These are phyloP conservation scores for Anastrepha ludens DNA, from an alignment of 1,140 invertebrate species.

Conservation along the genomic window DNA sequence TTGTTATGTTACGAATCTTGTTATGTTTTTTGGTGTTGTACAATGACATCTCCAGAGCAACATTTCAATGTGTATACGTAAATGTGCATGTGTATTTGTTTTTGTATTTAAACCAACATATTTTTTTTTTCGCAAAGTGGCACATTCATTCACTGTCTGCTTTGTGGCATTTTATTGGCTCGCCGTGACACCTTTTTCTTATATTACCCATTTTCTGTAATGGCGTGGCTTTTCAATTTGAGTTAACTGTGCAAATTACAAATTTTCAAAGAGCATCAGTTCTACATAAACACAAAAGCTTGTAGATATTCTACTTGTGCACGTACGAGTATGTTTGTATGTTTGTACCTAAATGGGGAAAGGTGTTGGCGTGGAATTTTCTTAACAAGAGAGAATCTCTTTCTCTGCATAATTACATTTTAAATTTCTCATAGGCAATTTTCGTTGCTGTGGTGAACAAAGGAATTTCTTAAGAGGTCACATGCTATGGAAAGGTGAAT, in stretches of 20 bases:
- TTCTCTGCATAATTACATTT: not conserved
- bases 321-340: not conserved
- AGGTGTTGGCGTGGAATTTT: slow-evolving; percentile 26
- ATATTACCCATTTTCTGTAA: slow-evolving; percentile 1
- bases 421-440: not conserved
- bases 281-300: not conserved
- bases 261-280: slow-evolving; percentile 1
- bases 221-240: slow-evolving; percentile 42
- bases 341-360: not conserved
- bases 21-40: no score
- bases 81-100: not conserved
- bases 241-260: slow-evolving; percentile 40
- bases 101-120: not conserved
- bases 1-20: no score
- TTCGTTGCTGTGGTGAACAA: not conserved
- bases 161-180: slow-evolving; percentile 3
- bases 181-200: slow-evolving; percentile 34
- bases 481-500: slow-evolving; percentile 29
- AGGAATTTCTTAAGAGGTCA: not conserved
- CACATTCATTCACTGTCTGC: not conserved
- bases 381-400: not conserved
- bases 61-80: no score
- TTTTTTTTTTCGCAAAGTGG: not conserved
- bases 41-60: no score
- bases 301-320: not conserved